Evolutionary conservation across 2,113 vertebrate genomes (phyloP), one percentile per base, ranked within the genome.

Genomic region (Numida meleagris): DNA sequence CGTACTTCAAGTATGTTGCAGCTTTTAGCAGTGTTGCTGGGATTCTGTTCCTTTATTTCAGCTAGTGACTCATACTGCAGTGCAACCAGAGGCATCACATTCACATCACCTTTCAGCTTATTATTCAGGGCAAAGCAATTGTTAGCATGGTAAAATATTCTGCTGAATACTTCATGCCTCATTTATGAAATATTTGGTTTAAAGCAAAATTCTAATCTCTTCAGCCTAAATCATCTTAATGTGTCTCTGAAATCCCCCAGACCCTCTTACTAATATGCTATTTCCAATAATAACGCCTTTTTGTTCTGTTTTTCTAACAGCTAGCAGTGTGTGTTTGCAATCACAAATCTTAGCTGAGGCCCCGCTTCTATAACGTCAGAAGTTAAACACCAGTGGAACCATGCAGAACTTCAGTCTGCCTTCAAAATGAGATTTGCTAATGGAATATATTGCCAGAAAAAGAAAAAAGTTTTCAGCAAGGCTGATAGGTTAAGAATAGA

Each of bases 61-160:
- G 86, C 66, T 51, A 10, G 18, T 94, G 95, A 91, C 87, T 96
- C 94, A 94, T 91, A 18, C 95, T 94, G 94, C 84, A 76, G 71
- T 34, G 77, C 89, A 62, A 15, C 53, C 33, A 29, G 24, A 89
- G 43, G 18, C 91, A 73, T 45, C 62, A 20, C 87, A 72, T 79
- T 48, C 20, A 2, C 89, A 89, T 79, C 95, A 58, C 57, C 50
- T 5, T 38, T 12, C 88, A 70, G 59, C 50, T 45, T 9, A 13
- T 63, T 85, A 93, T 78, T 94, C 59, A 91, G 93, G 91, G 58
- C 84, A 90, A 23, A 79, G 63, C 5, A 36, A 82, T 75, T 82
- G 66, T 55, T 55, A 50, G 66, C 24, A 5, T 65, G 55, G 84
- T 65, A 75, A 91, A 92, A 78, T 24, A 81, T 80, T 55, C 55